These are phyloP conservation scores for Platerodrilus igneus DNA, from an alignment of 2,888 invertebrate genomes.

Conservation along the genomic window DNA sequence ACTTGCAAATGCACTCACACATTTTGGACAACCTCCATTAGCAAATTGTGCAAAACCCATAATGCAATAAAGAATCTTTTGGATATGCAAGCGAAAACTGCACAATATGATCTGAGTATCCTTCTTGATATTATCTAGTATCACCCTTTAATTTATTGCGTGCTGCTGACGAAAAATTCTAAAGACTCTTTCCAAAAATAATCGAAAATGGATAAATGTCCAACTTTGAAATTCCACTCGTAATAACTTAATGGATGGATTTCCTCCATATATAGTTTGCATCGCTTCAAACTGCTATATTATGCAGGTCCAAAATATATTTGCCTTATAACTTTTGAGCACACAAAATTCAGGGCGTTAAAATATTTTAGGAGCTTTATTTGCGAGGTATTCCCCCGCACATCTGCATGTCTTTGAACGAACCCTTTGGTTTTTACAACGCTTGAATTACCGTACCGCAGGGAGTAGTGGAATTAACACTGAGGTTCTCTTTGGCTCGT, in stretches of 20 bases:
- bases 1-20: too few species aligned
- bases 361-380: slow-evolving; percentile 30
- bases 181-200: too few species aligned
- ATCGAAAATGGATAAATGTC: too few species aligned
- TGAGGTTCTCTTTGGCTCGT: slow-evolving; percentile 27
- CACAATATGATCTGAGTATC: slow-evolving; percentile 36
- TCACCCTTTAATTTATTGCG: too few species aligned
- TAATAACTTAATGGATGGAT: too few species aligned
- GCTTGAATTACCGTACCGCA: slow-evolving; percentile 38
- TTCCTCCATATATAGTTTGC: too few species aligned
- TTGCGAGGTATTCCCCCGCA: slow-evolving; percentile 28
- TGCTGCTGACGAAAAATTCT: too few species aligned
- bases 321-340: slow-evolving; percentile 28
- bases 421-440: slow-evolving; percentile 39
- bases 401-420: slow-evolving; percentile 42
- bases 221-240: too few species aligned
- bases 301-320: slow-evolving; percentile 25
- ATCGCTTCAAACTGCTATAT: slow-evolving; percentile 24
- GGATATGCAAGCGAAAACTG: slow-evolving; percentile 34
- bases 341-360: slow-evolving; percentile 28
- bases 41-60: too few species aligned
- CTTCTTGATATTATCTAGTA: too few species aligned
- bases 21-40: too few species aligned
- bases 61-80: slow-evolving; percentile 27
- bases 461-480: slow-evolving; percentile 37